Conservation (phyloP, 1,140 invertebrate species). For the Zaprionus lachaisei region DNA sequence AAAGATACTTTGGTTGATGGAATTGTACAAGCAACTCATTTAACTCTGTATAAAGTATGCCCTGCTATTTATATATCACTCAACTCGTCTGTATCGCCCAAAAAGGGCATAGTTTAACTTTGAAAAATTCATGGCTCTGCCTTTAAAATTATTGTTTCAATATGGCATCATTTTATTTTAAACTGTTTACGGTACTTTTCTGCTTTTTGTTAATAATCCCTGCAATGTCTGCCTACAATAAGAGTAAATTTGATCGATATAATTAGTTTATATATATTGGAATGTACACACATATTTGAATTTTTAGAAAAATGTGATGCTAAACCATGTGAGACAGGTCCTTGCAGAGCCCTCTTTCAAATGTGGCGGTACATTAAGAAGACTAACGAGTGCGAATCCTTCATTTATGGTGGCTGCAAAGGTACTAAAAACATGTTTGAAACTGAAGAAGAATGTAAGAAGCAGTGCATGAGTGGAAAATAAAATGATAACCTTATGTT, state of each 20-base stretch:
- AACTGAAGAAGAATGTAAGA: slow-evolving; percentile 31
- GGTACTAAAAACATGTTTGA: slow-evolving; percentile 48
- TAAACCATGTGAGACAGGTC: slow-evolving; percentile 32
- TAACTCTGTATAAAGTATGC: too few species aligned
- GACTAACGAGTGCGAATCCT: slow-evolving; percentile 23
- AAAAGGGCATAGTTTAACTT: not conserved
- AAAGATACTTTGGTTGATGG: too few species aligned
- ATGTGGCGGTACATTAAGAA: slow-evolving; percentile 54
- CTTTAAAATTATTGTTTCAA: not conserved
- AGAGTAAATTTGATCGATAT: slow-evolving; percentile 20
- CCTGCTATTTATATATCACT: too few species aligned
- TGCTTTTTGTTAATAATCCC: not conserved
- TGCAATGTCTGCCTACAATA: slow-evolving; percentile 13
- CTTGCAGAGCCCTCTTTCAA: slow-evolving; percentile 39
- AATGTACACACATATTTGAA: too few species aligned
- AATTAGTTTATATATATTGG: too few species aligned
- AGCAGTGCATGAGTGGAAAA: slow-evolving; percentile 18
- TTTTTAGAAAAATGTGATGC: slow-evolving; percentile 46
- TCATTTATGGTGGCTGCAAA: slow-evolving; percentile 49
- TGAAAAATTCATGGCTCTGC: not conserved
- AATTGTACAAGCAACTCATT: too few species aligned
- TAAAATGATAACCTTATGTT: not conserved
- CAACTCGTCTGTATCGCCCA: too few species aligned
- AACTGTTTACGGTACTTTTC: not conserved
- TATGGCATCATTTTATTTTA: not conserved